Percentiles rank a stretch among this genome's conserved stretches.
phyloP scores from a whole-genome alignment of 2,888 invertebrate species.

The Lithophane ornitopus region DNA sequence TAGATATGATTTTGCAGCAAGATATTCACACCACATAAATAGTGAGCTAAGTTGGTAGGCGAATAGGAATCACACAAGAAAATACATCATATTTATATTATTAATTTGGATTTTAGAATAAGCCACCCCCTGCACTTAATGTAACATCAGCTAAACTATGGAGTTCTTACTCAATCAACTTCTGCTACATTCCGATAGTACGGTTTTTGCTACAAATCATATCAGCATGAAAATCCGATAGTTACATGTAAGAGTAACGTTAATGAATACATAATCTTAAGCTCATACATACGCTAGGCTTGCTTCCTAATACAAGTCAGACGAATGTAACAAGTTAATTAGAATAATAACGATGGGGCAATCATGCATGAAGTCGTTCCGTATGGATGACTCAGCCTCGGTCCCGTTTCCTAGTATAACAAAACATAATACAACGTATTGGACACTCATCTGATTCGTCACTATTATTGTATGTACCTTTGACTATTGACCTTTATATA shows the following conservation, averaged over 20 bases:
- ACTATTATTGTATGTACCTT: constrained; percentile 50
- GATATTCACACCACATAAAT: not conserved
- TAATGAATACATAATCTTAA: constrained; percentile 38
- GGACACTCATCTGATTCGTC: constrained; percentile 65
- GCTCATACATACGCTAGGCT: constrained; percentile 19
- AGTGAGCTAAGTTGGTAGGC: not conserved
- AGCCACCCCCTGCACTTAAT: too few species aligned
- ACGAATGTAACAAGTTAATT: constrained; percentile 55
- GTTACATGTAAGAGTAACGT: constrained; percentile 37
- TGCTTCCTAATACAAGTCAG: constrained; percentile 28
- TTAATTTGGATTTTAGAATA: not conserved
- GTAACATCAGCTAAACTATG: not conserved
- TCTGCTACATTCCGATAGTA: not conserved
- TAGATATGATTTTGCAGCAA: not conserved
- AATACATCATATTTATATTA: too few species aligned
- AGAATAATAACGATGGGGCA: constrained; percentile 65
- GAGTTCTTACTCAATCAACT: constrained; percentile 8
- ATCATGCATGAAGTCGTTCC: constrained; percentile 76
- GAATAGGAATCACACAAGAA: not conserved
- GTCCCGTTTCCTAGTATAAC: constrained; percentile 74
- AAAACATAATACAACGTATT: constrained; percentile 62
- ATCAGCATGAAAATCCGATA: constrained; percentile 46
- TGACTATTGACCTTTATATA: constrained; percentile 52
- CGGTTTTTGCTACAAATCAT: constrained; percentile 32
- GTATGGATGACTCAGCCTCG: constrained; percentile 76